Base-by-base conservation (phyloP, 2,797 vertebrate genomes). In the Rhincodon typus region DNA sequence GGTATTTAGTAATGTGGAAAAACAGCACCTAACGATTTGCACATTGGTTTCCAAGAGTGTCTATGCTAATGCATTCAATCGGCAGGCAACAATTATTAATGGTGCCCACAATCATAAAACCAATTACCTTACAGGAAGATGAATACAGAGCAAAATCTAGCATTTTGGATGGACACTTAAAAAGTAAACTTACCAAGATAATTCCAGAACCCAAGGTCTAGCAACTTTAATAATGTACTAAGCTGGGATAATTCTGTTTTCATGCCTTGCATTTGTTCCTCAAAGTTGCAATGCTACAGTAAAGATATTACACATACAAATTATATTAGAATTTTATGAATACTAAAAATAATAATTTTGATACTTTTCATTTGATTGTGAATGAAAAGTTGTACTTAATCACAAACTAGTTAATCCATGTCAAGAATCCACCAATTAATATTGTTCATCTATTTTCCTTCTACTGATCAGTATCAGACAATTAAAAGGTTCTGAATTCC, bases 211-310 rank as follows among this genome's bases (percentile, higher is more conserved):
- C 98, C 97, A 96, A 98, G 97, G 97, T 99, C 99, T 97, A 99
- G 97, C 96, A 99, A 98, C 62, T 98, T 97, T 96, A 99, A 98
- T 97, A 99, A 98, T 42, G 98, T 98, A 96, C 99, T 98, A 97
- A 99, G 98, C 88, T 99, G 99, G 96, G 99, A 98, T 96, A 99
- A 97, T 97, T 99, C 99, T 19, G 98, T 99, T 98, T 99, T 99
- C 99, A 99, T 99, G 82, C 99, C 99, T 97, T 98, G 98, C 99
- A 99, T 99, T 98, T 99, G 99, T 97, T 99, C 99, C 98, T 99
- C 99, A 96, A 99, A 99, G 98, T 99, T 99, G 96, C 99, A 98
- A 97, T 99, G 99, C 99, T 99, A 53, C 46, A 95, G 21, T 30
- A 77, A 95, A 77, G 30, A 34, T 53, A 23, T n/a, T 34, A 62